Evolutionary conservation across 2,113 vertebrate species (phyloP).

Genomic region (Istiophorus platypterus): DNA sequence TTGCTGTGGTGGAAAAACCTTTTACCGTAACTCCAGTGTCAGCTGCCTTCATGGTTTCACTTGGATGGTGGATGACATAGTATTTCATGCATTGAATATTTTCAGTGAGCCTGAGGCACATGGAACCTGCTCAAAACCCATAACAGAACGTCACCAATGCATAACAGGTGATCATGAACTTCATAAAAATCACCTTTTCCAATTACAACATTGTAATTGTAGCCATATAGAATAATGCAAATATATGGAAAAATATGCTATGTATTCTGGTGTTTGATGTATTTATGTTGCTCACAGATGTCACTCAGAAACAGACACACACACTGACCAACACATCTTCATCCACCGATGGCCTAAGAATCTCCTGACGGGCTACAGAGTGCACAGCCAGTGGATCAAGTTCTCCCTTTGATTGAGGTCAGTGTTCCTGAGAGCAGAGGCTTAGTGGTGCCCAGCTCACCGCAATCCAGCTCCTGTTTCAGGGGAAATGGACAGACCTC

Average conservation of each 20-base stretch:
- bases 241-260: background rate
- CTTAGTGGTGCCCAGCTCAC: slow-evolving; percentile 57
- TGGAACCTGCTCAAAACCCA: slow-evolving; percentile 23
- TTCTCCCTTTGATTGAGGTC: slow-evolving; percentile 71
- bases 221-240: background rate
- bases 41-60: slow-evolving; percentile 55
- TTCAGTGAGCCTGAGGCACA: slow-evolving; percentile 43
- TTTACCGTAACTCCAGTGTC: slow-evolving; percentile 60
- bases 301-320: slow-evolving; percentile 1
- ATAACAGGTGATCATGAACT: background rate
- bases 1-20: slow-evolving; percentile 54
- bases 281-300: background rate
- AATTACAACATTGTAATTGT: background rate
- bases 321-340: background rate
- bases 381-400: slow-evolving; percentile 69
- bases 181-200: background rate
- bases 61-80: slow-evolving; percentile 54
- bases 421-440: slow-evolving; percentile 54
- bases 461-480: slow-evolving; percentile 73
- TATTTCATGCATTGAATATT: slow-evolving; percentile 16
- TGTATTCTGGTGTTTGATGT: background rate
- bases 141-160: slow-evolving; percentile 24
- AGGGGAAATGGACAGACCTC: slow-evolving; percentile 54
- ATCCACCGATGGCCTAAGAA: slow-evolving; percentile 42
- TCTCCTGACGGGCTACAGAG: slow-evolving; percentile 53